phyloP scores from a whole-genome alignment of 2,797 vertebrate species.

The Vireo griseus region DNA sequence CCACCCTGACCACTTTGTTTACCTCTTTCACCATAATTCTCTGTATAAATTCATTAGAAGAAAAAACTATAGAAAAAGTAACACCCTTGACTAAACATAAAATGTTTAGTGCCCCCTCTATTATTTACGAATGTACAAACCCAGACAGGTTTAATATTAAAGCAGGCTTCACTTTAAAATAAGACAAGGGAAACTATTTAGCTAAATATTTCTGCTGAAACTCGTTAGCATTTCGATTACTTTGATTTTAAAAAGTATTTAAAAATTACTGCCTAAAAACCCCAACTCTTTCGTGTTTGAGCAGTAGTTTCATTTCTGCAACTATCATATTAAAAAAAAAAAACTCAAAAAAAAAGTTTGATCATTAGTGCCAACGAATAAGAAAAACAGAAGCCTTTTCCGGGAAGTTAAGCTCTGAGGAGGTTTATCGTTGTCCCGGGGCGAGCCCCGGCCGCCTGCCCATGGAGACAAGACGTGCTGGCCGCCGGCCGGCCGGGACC shows the following conservation, averaged over 20 bases:
- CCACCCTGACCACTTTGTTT: not conserved
- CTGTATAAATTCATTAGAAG: not conserved
- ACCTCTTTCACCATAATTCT: not conserved
- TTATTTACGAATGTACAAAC: not conserved
- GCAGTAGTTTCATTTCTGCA: not conserved
- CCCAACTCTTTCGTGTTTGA: not conserved
- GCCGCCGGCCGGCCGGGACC: not conserved
- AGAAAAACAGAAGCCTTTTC: constrained; percentile 26
- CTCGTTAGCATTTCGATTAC: not conserved
- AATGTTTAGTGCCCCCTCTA: not conserved
- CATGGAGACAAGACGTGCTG: not conserved
- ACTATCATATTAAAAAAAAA: not conserved
- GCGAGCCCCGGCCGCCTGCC: not conserved
- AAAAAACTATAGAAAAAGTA: not conserved
- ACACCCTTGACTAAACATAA: not conserved
- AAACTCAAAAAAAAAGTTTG: not conserved
- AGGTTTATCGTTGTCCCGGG: not conserved
- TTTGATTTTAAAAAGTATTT: not conserved
- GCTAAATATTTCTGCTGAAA: constrained; percentile 4
- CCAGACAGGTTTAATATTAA: not conserved
- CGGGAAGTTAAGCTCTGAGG: constrained; percentile 12
- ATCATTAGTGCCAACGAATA: not conserved
- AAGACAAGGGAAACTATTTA: not conserved
- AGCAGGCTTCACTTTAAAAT: not conserved
- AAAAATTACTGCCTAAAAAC: not conserved